phyloP scores from a whole-genome alignment of 1,140 invertebrate genomes.

The Saccostrea cuccullata region DNA sequence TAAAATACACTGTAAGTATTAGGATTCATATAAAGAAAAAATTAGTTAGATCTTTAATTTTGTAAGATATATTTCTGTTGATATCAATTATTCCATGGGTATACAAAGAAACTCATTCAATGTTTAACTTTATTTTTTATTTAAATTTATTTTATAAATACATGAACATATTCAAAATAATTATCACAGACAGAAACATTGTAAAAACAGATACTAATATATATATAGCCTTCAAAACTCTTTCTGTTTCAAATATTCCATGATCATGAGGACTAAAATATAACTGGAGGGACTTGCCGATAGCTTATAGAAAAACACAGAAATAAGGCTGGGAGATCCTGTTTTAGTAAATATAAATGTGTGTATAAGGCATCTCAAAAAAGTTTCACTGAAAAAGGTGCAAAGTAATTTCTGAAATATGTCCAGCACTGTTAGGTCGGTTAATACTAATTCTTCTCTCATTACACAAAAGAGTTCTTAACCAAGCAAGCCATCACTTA shows the following conservation, averaged over 20 bases:
- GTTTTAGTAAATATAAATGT: background rate
- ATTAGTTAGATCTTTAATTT: no score
- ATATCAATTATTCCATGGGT: no score
- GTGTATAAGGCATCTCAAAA: constrained; percentile 31
- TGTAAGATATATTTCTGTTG: no score
- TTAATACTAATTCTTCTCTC: background rate
- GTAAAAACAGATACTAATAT: constrained; percentile 1
- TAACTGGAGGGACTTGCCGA: background rate
- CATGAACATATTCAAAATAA: constrained; percentile 15
- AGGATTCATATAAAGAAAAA: no score
- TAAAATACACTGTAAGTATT: no score
- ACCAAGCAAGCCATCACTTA: background rate
- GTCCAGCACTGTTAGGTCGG: constrained; percentile 11
- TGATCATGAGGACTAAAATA: background rate
- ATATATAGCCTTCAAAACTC: background rate
- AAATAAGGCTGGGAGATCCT: background rate
- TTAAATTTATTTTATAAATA: constrained; percentile 5
- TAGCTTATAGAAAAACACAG: background rate
- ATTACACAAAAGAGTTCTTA: background rate
- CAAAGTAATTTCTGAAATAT: background rate
- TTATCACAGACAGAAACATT: constrained; percentile 24
- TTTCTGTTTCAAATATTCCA: background rate
- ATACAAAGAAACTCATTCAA: background rate
- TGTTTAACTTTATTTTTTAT: constrained; percentile 18
- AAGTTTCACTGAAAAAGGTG: constrained; percentile 27